A percentile compares a stretch with the other conserved stretches of the same genome.
These are phyloP conservation scores for Eurois occulta DNA, from an alignment of 2,888 invertebrate genomes.

Conservation along the genomic window DNA sequence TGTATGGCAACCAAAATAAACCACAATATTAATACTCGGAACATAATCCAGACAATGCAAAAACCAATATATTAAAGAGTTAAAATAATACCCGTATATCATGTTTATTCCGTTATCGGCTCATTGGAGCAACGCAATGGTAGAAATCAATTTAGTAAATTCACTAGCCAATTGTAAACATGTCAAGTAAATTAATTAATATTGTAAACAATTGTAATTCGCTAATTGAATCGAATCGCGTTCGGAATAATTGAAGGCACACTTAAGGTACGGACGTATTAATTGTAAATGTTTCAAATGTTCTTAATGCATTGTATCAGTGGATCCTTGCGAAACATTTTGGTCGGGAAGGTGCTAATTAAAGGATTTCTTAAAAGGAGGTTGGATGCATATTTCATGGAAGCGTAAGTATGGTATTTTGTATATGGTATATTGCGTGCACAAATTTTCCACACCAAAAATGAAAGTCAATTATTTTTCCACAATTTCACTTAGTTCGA, in stretches of 20 bases:
- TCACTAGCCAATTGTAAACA: constrained; percentile 62
- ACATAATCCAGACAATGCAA: constrained; percentile 15
- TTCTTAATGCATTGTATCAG: constrained; percentile 10
- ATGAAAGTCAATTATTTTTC: neutral
- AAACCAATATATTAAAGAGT: constrained; percentile 47
- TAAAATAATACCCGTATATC: constrained; percentile 42
- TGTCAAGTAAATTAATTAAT: constrained; percentile 70
- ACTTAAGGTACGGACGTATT: constrained; percentile 51
- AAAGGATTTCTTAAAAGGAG: neutral
- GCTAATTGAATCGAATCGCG: constrained; percentile 59
- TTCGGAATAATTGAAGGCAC: constrained; percentile 34
- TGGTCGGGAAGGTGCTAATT: neutral
- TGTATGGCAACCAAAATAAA: constrained; percentile 14
- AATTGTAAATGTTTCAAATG: constrained; percentile 31
- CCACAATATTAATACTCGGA: constrained; percentile 18
- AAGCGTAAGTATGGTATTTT: neutral
- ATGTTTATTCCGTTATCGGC: constrained; percentile 51
- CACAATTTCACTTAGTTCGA: neutral
- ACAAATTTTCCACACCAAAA: neutral
- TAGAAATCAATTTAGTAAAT: constrained; percentile 60
- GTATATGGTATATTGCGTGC: neutral
- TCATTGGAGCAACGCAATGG: constrained; percentile 51
- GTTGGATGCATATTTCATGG: neutral
- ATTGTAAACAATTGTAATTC: constrained; percentile 66
- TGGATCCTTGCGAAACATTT: neutral